Conservation (phyloP, 2,113 vertebrate genomes). For the Callaeas wilsoni region DNA sequence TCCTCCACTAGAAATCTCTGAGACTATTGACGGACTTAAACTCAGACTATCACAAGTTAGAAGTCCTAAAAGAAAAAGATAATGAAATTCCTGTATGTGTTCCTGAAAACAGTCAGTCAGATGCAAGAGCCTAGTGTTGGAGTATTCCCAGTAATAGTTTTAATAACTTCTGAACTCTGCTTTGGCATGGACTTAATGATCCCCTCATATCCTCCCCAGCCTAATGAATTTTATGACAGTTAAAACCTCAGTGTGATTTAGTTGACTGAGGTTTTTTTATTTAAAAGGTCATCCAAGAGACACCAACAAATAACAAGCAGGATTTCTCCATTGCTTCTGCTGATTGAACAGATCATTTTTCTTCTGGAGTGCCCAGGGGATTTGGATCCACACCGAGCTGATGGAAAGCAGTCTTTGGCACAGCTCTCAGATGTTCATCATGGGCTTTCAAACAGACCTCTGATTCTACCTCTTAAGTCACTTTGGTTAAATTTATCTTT, state of each 20-base stretch:
- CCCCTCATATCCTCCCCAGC: not conserved
- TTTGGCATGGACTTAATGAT: not conserved
- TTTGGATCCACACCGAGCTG: not conserved
- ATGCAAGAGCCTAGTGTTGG: not conserved
- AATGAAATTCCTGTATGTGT: not conserved
- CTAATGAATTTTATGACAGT: not conserved
- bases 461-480: not conserved
- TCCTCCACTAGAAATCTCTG: not conserved
- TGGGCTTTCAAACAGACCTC: not conserved
- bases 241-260: not conserved
- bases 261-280: fast-evolving
- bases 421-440: not conserved
- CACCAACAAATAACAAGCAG: not conserved
- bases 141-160: not conserved
- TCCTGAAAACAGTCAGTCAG: not conserved
- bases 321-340: not conserved
- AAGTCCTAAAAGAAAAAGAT: not conserved
- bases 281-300: not conserved
- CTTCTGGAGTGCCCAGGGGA: not conserved
- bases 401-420: not conserved
- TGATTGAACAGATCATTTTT: not conserved
- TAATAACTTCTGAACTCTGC: not conserved
- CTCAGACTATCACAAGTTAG: not conserved
- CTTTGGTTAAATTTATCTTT: not conserved
- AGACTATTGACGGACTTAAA: not conserved